A percentile compares a stretch with the other conserved stretches of the same genome.
Conservation (phyloP, 2,113 vertebrate species). For the Meriones unguiculatus region DNA sequence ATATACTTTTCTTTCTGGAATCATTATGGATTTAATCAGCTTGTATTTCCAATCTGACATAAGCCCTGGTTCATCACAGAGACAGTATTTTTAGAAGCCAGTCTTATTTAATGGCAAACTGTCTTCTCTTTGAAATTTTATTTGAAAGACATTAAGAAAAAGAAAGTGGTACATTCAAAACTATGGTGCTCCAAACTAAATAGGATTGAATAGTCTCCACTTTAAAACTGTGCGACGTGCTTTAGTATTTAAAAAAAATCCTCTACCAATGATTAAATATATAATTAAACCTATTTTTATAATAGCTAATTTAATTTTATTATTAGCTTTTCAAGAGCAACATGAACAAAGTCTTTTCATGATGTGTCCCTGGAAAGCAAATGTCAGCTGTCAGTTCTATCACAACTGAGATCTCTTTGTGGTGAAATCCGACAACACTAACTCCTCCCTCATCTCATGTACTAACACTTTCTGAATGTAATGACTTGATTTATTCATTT, state of each 20-base stretch:
- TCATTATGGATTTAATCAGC: background rate
- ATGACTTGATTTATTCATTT: constrained; percentile 63
- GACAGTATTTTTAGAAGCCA: background rate
- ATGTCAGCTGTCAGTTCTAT: constrained; percentile 75
- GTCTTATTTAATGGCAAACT: constrained; percentile 1
- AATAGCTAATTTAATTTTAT: constrained; percentile 71
- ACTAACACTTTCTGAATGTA: constrained; percentile 38
- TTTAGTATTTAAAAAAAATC: constrained; percentile 40
- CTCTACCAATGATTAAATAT: constrained; percentile 44
- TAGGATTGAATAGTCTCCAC: background rate
- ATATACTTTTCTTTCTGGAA: background rate
- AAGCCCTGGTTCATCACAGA: constrained; percentile 4
- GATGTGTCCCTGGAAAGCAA: constrained; percentile 73
- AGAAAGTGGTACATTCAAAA: background rate
- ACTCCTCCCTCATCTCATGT: constrained; percentile 36
- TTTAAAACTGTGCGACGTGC: constrained; percentile 8
- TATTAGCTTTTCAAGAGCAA: constrained; percentile 74
- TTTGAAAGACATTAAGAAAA: constrained; percentile 47
- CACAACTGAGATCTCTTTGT: constrained; percentile 36
- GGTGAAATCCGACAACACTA: constrained; percentile 51
- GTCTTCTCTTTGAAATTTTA: constrained; percentile 43
- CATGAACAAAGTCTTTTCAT: constrained; percentile 68
- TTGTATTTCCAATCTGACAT: background rate
- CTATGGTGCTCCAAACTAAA: constrained; percentile 31
- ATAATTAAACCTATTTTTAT: constrained; percentile 73